These are phyloP conservation scores for Dreissena rostriformis DNA, from an alignment of 1,140 invertebrate genomes.

Conservation along the genomic window DNA sequence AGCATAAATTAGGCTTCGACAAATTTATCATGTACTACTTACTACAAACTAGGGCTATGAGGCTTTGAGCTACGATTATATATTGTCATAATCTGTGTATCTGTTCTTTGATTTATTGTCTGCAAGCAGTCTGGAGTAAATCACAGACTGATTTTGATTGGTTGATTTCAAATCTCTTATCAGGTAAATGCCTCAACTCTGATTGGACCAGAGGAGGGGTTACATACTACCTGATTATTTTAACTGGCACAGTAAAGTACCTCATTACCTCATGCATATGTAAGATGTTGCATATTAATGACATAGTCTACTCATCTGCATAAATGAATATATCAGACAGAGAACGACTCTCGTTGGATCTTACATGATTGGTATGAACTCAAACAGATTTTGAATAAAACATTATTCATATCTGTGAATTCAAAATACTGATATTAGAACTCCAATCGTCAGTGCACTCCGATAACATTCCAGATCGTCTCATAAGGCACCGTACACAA, in stretches of 20 bases:
- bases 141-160: slow-evolving; percentile 52
- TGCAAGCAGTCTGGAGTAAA: slow-evolving; percentile 17
- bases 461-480: slow-evolving; percentile 7
- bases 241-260: slow-evolving; percentile 12
- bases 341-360: background rate
- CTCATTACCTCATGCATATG: background rate
- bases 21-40: slow-evolving; percentile 28
- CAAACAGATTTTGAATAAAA: background rate
- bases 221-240: slow-evolving; percentile 2
- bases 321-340: background rate
- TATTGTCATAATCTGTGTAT: slow-evolving; percentile 28
- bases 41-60: slow-evolving; percentile 22
- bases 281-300: slow-evolving; percentile 13
- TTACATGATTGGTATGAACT: slow-evolving; percentile 24
- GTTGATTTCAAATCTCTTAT: slow-evolving; percentile 22
- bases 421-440: slow-evolving; percentile 29
- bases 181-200: slow-evolving; percentile 27
- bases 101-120: slow-evolving; percentile 19
- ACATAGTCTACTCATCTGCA: slow-evolving; percentile 11
- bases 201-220: slow-evolving; percentile 28
- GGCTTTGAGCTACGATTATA: slow-evolving; percentile 43
- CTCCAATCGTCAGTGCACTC: slow-evolving; percentile 11
- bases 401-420: slow-evolving; percentile 20
- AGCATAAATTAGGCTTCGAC: slow-evolving; percentile 3
- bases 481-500: slow-evolving; percentile 70